A percentile compares a stretch with the other conserved stretches of the same genome.
Evolutionary conservation across 2,888 invertebrate species (phyloP).

Genomic region (Clostera curtula): DNA sequence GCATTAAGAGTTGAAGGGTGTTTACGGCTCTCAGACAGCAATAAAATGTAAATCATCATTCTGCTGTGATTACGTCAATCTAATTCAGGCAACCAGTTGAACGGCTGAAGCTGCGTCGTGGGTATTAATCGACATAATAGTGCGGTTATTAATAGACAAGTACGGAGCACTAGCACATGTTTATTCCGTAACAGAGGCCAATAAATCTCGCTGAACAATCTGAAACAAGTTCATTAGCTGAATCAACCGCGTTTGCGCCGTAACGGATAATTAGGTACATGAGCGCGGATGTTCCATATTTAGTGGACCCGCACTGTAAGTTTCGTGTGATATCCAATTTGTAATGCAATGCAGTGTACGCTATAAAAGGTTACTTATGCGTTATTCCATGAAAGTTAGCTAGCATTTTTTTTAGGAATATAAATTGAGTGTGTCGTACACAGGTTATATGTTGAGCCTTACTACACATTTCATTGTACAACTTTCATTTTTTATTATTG

Average conservation of each 20-base stretch:
- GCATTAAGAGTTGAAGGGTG: too few species aligned
- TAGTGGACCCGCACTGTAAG: too few species aligned
- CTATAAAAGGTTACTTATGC: too few species aligned
- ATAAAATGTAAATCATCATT: conserved; percentile 5
- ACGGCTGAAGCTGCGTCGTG: conserved; percentile 46
- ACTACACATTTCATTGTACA: too few species aligned
- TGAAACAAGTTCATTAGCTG: conserved; percentile 63
- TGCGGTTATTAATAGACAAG: conserved; percentile 59
- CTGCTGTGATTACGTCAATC: conserved; percentile 27
- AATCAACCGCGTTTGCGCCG: conserved; percentile 38
- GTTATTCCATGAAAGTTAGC: too few species aligned
- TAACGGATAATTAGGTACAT: conserved; percentile 36
- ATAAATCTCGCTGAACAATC: conserved; percentile 57
- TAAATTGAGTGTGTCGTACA: too few species aligned
- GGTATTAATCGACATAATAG: conserved; percentile 52
- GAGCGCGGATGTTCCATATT: conserved; percentile 25
- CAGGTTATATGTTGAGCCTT: too few species aligned
- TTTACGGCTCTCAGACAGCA: too few species aligned
- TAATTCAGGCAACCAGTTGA: conserved; percentile 37
- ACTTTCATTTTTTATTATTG: too few species aligned
- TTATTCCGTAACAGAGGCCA: conserved; percentile 46
- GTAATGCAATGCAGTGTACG: too few species aligned
- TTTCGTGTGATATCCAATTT: too few species aligned
- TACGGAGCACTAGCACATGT: conserved; percentile 53
- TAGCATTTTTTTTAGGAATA: too few species aligned